Percentiles rank a stretch among this genome's conserved stretches.
Conservation (phyloP, 2,797 vertebrate genomes). For the Pogonophryne albipinna region DNA sequence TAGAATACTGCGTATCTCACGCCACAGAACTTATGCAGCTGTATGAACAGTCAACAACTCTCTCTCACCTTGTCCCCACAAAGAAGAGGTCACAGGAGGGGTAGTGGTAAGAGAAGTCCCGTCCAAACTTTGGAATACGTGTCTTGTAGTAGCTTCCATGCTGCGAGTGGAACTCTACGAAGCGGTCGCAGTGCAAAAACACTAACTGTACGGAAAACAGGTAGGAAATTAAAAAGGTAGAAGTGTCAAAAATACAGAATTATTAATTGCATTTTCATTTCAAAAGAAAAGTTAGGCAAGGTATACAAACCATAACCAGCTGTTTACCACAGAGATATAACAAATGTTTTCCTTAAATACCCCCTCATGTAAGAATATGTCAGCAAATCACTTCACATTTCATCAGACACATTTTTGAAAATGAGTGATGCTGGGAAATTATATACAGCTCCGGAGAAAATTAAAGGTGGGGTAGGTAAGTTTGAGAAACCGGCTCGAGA, state of each 20-base stretch:
- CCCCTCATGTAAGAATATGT: no score
- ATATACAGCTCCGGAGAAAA: no score
- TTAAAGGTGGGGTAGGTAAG: no score
- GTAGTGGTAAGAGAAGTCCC: constrained; percentile 96
- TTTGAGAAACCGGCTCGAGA: no score
- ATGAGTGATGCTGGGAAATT: not conserved
- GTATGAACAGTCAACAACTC: no score
- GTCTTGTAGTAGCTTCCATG: constrained; percentile 96
- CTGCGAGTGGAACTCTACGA: constrained; percentile 97
- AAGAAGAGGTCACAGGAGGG: constrained; percentile 97
- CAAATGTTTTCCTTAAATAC: not conserved
- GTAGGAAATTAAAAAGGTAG: not conserved
- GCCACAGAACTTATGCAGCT: no score
- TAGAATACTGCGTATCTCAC: no score
- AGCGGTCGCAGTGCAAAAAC: constrained; percentile 92
- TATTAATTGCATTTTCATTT: not conserved
- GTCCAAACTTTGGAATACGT: constrained; percentile 96
- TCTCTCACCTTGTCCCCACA: constrained; percentile 92
- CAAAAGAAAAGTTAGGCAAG: not conserved
- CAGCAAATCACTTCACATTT: no score
- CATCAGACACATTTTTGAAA: not conserved
- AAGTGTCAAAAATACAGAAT: not conserved
- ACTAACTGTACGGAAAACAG: constrained; percentile 86
- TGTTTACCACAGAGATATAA: not conserved
- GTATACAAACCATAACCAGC: not conserved